These are phyloP conservation scores for Poecilia gillii DNA, from an alignment of 2,797 vertebrate genomes.

Conservation along the genomic window DNA sequence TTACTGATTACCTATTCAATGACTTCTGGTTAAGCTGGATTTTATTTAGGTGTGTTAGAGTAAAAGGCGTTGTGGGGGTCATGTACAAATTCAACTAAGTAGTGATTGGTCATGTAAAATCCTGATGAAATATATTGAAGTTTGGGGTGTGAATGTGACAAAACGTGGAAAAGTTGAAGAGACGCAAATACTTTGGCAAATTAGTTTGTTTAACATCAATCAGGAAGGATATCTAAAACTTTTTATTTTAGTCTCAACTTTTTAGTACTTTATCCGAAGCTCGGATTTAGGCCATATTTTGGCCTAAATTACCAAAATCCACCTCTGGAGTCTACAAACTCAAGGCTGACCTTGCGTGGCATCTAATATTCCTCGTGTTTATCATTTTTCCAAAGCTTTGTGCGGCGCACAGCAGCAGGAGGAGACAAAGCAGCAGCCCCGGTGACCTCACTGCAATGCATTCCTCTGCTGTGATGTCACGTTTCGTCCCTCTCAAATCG, in stretches of 20 bases:
- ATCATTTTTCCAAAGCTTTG: neutral
- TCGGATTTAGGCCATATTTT: neutral
- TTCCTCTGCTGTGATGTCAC: slow-evolving; percentile 59
- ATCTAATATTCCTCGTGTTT: neutral
- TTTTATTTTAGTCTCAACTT: neutral
- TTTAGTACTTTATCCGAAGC: neutral
- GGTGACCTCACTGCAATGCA: slow-evolving; percentile 47
- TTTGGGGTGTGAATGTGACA: neutral
- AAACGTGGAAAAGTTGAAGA: neutral
- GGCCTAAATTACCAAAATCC: neutral
- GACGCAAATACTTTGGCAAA: neutral
- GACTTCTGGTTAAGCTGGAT: neutral
- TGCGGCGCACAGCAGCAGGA: slow-evolving; percentile 19
- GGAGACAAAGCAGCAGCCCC: slow-evolving; percentile 13
- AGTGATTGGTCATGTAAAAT: neutral
- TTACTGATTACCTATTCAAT: neutral
- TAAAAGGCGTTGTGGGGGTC: neutral
- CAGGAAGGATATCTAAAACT: neutral
- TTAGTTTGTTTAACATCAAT: neutral
- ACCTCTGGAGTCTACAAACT: neutral
- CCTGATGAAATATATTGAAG: neutral
- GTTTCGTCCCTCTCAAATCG: slow-evolving; percentile 32
- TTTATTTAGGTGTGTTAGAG: neutral
- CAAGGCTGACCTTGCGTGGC: neutral
- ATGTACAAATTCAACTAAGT: neutral